Conservation (phyloP, 2,797 vertebrate genomes). For the Chaunax sp. region DNA sequence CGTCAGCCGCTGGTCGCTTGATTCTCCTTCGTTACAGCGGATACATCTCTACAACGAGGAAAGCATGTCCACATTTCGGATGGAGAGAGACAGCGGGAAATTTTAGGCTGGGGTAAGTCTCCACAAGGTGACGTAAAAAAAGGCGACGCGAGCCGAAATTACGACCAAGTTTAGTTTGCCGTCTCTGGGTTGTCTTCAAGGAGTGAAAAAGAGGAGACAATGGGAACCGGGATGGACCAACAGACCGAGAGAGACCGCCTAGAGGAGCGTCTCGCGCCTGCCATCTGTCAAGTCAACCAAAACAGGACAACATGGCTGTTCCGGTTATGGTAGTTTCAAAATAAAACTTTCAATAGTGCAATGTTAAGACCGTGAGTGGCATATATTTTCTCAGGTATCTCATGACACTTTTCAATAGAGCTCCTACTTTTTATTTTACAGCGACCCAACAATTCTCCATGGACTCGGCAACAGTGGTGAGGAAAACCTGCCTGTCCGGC, state of each 20-base stretch:
- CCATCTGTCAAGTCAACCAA: constrained; percentile 76
- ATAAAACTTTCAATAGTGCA: constrained; percentile 39
- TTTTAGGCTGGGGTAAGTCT: constrained; percentile 45
- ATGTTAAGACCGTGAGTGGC: neutral
- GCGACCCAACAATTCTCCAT: too few relatives aligned
- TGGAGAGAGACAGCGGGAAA: constrained; percentile 13
- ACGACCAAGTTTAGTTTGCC: constrained; percentile 42
- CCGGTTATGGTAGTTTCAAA: constrained; percentile 42
- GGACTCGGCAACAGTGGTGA: too few relatives aligned
- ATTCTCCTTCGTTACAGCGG: constrained; percentile 23
- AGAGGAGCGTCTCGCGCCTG: constrained; percentile 74
- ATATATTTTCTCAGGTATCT: too few relatives aligned
- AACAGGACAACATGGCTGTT: neutral
- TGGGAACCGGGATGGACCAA: constrained; percentile 74
- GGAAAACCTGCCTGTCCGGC: too few relatives aligned
- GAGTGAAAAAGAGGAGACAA: constrained; percentile 68
- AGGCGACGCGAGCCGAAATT: neutral
- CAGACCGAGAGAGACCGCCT: constrained; percentile 69
- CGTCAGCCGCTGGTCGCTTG: constrained; percentile 9
- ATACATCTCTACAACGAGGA: constrained; percentile 4
- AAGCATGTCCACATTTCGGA: constrained; percentile 43
- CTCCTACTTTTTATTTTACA: too few relatives aligned
- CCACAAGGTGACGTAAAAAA: constrained; percentile 3
- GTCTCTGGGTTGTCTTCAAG: constrained; percentile 59
- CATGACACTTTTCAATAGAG: too few relatives aligned